These are phyloP conservation scores for Balanococcus diminutus DNA, from an alignment of 2,888 invertebrate species.

Conservation along the genomic window DNA sequence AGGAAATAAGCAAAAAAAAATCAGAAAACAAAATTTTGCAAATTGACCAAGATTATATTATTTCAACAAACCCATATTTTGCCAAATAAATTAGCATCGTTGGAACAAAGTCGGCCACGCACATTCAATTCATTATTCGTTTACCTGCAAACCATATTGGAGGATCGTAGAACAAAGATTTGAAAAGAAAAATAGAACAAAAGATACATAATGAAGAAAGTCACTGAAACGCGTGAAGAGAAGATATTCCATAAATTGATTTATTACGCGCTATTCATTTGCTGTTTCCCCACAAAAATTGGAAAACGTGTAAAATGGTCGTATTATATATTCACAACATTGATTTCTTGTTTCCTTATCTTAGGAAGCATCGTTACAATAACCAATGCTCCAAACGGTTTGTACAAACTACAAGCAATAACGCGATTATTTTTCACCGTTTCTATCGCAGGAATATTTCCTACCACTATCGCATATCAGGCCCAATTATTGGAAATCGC, in stretches of 20 bases:
- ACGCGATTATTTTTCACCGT: neutral
- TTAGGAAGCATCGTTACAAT: neutral
- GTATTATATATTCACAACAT: neutral
- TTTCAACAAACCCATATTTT: too few species aligned
- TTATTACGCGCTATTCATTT: neutral
- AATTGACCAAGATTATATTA: too few species aligned
- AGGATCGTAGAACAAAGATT: too few species aligned
- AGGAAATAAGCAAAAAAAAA: too few species aligned
- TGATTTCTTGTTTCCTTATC: neutral
- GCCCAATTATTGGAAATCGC: neutral
- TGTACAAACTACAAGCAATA: neutral
- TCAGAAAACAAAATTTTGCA: too few species aligned
- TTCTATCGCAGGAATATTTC: neutral
- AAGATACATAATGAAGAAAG: too few species aligned
- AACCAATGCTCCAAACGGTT: neutral
- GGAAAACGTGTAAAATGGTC: neutral
- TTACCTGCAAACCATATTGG: too few species aligned
- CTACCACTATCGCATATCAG: neutral
- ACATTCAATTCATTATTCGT: too few species aligned
- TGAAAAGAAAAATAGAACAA: too few species aligned
- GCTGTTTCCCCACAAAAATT: neutral
- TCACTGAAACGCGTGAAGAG: too few species aligned
- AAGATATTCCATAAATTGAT: neutral
- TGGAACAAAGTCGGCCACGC: too few species aligned
- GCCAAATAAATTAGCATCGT: too few species aligned